A percentile compares a stretch with the other conserved stretches of the same genome.
phyloP scores from a whole-genome alignment of 2,113 vertebrate species.

The Amazona guildingii region DNA sequence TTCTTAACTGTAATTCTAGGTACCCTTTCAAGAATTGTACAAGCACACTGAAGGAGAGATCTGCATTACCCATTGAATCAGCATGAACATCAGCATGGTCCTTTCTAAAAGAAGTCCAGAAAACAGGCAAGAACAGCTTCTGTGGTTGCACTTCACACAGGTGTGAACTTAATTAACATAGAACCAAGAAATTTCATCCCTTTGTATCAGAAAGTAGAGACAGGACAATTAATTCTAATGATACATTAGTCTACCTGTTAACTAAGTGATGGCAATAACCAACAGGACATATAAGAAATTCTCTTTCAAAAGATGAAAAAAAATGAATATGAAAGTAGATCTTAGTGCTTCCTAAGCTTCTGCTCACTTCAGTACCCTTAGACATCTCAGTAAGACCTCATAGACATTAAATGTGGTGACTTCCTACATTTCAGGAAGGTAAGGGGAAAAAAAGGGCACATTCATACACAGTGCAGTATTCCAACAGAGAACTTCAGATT shows the following conservation, averaged over 20 bases:
- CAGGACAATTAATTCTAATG: neutral
- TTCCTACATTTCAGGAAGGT: neutral
- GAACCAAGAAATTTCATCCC: neutral
- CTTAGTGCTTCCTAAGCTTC: neutral
- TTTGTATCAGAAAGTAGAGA: neutral
- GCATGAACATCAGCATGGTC: neutral
- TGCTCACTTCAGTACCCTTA: neutral
- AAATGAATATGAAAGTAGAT: neutral
- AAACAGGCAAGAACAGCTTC: neutral
- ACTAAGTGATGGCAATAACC: neutral
- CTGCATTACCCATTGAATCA: neutral
- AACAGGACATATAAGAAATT: neutral
- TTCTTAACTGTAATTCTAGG: neutral
- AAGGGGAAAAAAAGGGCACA: neutral
- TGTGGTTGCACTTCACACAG: neutral
- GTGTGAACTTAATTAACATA: neutral
- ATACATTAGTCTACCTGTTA: neutral
- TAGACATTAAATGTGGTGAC: neutral
- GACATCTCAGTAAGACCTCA: neutral
- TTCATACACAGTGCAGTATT: neutral
- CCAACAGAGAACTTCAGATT: neutral
- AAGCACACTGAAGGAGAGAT: neutral
- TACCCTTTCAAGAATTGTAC: neutral
- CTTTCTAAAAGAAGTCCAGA: neutral
- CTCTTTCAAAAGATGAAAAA: neutral